A percentile compares a stretch with the other conserved stretches of the same genome.
These are phyloP conservation scores for Ianthella basta DNA, from an alignment of 37 sponge, comb jelly and placozoan species.

Conservation along the genomic window DNA sequence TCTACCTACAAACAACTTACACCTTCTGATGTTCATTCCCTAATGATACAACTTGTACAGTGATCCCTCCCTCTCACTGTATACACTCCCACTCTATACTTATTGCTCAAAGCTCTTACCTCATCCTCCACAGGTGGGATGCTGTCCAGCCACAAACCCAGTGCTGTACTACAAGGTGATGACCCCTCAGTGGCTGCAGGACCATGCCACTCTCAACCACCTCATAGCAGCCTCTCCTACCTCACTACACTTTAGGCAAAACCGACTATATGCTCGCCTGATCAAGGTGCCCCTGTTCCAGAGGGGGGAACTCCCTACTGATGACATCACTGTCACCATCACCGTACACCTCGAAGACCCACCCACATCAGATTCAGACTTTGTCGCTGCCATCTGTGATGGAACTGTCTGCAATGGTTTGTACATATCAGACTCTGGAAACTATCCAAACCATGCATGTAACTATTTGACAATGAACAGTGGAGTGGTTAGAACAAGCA, in stretches of 20 bases:
- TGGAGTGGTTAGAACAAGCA: not conserved
- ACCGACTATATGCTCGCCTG: not conserved
- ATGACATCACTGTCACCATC: constrained; percentile 1
- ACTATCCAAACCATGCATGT: constrained; percentile 32
- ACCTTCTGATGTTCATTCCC: too few species aligned
- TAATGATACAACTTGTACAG: too few species aligned
- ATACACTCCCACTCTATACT: too few species aligned
- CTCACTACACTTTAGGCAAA: not conserved
- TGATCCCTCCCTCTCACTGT: too few species aligned
- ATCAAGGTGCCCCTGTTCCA: constrained; percentile 17
- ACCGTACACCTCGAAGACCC: constrained; percentile 10
- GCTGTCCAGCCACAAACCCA: not conserved
- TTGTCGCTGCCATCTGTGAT: constrained; percentile 9
- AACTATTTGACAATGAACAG: not conserved
- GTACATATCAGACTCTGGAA: constrained; percentile 52
- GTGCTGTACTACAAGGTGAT: constrained; percentile 13
- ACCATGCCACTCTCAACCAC: not conserved
- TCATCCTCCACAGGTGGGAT: too few species aligned
- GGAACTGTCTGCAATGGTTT: constrained; percentile 42
- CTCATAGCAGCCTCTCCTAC: not conserved
- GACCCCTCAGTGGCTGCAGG: not conserved
- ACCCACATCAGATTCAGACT: constrained; percentile 19
- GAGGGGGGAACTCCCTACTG: not conserved
- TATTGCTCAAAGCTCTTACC: too few species aligned
- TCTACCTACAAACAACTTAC: too few species aligned